These are phyloP conservation scores for Melanotaenia trifasciata DNA, from an alignment of 2,797 vertebrate species.

Conservation along the genomic window DNA sequence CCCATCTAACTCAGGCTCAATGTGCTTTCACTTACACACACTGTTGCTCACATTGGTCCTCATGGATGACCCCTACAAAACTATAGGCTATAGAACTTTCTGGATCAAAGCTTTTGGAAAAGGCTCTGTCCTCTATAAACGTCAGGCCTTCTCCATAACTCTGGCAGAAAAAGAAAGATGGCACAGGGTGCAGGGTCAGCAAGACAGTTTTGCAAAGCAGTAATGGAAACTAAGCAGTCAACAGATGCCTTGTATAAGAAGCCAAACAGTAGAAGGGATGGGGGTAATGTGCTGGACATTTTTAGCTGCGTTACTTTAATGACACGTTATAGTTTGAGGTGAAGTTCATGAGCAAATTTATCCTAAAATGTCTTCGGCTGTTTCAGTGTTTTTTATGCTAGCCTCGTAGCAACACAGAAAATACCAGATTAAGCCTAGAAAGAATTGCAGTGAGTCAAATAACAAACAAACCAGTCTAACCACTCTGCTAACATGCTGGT, in stretches of 20 bases:
- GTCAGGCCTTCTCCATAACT: conserved; percentile 70
- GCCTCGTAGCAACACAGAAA: neutral
- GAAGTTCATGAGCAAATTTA: neutral
- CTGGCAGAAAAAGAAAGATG: conserved; percentile 73
- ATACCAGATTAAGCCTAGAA: neutral
- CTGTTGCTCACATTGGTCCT: conserved; percentile 70
- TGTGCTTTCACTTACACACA: conserved; percentile 75
- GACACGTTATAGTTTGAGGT: neutral
- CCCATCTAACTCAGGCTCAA: conserved; percentile 48
- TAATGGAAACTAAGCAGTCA: conserved; percentile 59
- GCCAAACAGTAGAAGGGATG: conserved; percentile 7
- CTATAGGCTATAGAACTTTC: conserved; percentile 64
- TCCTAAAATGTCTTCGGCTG: neutral
- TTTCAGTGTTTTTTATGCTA: neutral
- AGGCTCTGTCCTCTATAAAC: conserved; percentile 75
- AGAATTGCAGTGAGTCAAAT: conserved; percentile 12
- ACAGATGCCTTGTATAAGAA: conserved; percentile 48
- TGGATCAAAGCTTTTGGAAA: conserved; percentile 78
- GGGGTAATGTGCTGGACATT: neutral
- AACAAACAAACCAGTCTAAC: conserved; percentile 53
- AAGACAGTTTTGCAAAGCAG: conserved; percentile 48
- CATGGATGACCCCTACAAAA: conserved; percentile 70
- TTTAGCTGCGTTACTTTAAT: neutral
- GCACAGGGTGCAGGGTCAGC: conserved; percentile 63
- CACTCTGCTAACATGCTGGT: conserved; percentile 33